Percentiles rank a stretch among this genome's conserved stretches.
Conservation (phyloP, 2,888 invertebrate species). For the Oligia latruncula region DNA sequence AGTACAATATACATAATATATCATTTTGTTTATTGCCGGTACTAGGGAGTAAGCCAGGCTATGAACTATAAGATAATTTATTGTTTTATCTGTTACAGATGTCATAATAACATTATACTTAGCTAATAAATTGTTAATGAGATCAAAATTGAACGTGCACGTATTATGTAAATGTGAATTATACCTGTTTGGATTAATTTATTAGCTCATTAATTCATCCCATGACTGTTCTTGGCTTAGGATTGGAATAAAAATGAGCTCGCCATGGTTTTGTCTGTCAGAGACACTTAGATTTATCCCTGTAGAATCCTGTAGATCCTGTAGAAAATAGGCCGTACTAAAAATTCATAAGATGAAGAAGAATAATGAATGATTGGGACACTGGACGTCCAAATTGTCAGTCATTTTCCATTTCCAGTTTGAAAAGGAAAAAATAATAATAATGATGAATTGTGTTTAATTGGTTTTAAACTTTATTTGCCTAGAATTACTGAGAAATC, state of each 20-base stretch:
- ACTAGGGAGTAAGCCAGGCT: constrained; percentile 8
- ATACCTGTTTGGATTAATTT: constrained; percentile 55
- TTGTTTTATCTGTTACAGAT: constrained; percentile 12
- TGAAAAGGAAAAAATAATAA: not conserved
- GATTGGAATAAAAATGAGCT: constrained; percentile 54
- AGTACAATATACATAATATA: not conserved
- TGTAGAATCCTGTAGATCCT: too few relatives aligned
- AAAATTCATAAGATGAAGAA: not conserved
- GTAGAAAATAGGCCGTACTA: not conserved
- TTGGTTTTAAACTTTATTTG: not conserved
- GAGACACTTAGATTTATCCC: constrained; percentile 17
- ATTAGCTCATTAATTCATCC: constrained; percentile 54
- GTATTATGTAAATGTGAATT: constrained; percentile 62
- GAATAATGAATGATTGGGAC: not conserved
- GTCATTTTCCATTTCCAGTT: not conserved
- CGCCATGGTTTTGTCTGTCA: constrained; percentile 9
- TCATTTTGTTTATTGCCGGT: not conserved
- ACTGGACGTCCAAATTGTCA: not conserved
- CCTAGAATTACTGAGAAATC: not conserved
- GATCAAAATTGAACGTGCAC: constrained; percentile 68
- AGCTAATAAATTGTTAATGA: constrained; percentile 68
- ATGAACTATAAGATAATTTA: constrained; percentile 34
- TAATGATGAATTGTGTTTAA: not conserved
- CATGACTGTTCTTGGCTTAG: constrained; percentile 43
- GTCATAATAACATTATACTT: constrained; percentile 57